Evolutionary conservation across 2,888 invertebrate genomes (phyloP), one percentile per base, ranked within the genome.

Genomic region (Heteromurus nitidus): DNA sequence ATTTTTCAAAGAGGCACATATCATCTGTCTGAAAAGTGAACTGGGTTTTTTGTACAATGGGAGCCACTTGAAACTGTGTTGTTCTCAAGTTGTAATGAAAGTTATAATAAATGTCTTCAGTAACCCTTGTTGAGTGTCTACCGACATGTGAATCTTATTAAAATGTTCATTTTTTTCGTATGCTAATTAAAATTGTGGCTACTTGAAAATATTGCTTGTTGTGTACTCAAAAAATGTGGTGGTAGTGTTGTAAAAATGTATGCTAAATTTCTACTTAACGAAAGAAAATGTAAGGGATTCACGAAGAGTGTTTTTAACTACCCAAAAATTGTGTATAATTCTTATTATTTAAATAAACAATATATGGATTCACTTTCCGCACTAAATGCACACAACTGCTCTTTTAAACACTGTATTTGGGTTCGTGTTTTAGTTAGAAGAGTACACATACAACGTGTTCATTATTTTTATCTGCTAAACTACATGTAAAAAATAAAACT

Each of bases 321-420:
- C 11, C 11, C 11, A 47, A 47, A 47, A 16, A 47, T 47, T 3
- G 36, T 36, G 47, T 16, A 47, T 36, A 9, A 13, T 36, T 9
- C 5, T 36, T 36, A 9, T 36, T 5, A 36, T 5, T 5, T 36
- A 36, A 13, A 36, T 36, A 36, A 3, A 47, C n/a, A 16, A 47
- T 47, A 68, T 42, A 42, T 9, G 50, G 62, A 73, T 73, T 73
- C 62, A 42, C 72, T 73, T 73, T 73, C 62, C 72, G 62, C 72
- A 60, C 72, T 18, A 62, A n/a, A 73, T 73, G 44, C 28, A 9
- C 26, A 22, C 13, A 36, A n/a, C n/a, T n/a, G n/a, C n/a, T n/a
- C n/a, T n/a, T n/a, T n/a, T n/a, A n/a, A n/a, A n/a, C n/a, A n/a
- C n/a, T n/a, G n/a, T n/a, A n/a, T n/a, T n/a, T n/a, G n/a, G n/a